Percentiles rank a stretch among this genome's conserved stretches.
These are phyloP conservation scores for Leptopilina syphax DNA, from an alignment of 2,888 invertebrate genomes.

Conservation along the genomic window DNA sequence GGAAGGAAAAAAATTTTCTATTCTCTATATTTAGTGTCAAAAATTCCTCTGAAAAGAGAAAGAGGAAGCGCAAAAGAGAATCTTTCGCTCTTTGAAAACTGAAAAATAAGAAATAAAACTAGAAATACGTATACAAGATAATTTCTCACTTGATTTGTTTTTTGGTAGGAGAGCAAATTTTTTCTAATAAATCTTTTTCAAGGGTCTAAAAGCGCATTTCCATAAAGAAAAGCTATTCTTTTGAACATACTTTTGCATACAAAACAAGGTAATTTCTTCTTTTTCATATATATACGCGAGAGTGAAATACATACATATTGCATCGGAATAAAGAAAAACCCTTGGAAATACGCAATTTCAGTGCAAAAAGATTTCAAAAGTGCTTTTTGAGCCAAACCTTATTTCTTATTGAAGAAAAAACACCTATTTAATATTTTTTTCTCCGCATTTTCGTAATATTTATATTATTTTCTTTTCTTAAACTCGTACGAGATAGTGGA, in stretches of 20 bases:
- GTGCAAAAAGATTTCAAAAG: neutral
- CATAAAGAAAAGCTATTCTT: conserved; percentile 13
- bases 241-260: conserved; percentile 16
- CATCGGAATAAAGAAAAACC: neutral
- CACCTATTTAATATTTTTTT: too few relatives aligned
- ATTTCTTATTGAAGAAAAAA: too few relatives aligned
- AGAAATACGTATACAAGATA: too few relatives aligned
- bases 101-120: too few relatives aligned
- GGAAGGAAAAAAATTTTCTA: too few relatives aligned
- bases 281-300: conserved; percentile 6
- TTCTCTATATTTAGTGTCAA: too few relatives aligned
- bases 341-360: conserved; percentile 5
- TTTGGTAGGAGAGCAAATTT: neutral
- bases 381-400: neutral
- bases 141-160: neutral
- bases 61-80: too few relatives aligned
- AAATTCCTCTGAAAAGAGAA: too few relatives aligned
- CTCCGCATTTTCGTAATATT: too few relatives aligned
- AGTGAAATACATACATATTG: conserved; percentile 12
- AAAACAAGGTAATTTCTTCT: conserved; percentile 12
- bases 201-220: neutral
- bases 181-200: neutral
- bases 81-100: too few relatives aligned
- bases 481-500: too few relatives aligned
- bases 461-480: too few relatives aligned